phyloP scores from a whole-genome alignment of 2,797 vertebrate species.

The Cyclura pinguis region DNA sequence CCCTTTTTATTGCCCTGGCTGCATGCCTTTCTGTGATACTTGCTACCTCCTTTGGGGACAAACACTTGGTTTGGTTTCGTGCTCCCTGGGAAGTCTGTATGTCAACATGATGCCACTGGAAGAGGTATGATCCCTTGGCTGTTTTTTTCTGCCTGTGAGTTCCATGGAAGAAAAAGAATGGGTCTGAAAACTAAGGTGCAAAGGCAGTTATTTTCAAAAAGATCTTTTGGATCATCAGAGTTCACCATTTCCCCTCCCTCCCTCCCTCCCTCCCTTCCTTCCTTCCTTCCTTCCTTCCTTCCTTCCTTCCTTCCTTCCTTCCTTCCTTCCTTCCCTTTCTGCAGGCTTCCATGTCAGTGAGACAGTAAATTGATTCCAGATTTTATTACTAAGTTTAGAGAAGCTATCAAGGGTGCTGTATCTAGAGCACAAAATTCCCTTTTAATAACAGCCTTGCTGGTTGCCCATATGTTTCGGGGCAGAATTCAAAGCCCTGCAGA shows the following conservation, averaged over 20 bases:
- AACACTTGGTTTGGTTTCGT: slow-evolving; percentile 60
- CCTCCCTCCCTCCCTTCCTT: not conserved
- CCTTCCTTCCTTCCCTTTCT: not conserved
- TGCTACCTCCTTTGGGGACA: slow-evolving; percentile 58
- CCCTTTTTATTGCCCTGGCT: slow-evolving; percentile 43
- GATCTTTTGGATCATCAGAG: not conserved
- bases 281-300: not conserved
- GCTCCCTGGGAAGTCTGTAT: slow-evolving; percentile 26
- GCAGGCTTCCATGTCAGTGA: not conserved
- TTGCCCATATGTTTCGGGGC: too few relatives aligned
- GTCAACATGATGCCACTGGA: slow-evolving; percentile 34
- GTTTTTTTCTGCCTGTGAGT: not conserved
- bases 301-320: not conserved
- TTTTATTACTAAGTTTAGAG: not conserved
- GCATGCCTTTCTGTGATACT: slow-evolving; percentile 50
- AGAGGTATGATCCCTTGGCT: not conserved
- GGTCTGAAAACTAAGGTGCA: not conserved
- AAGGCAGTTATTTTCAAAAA: too few relatives aligned
- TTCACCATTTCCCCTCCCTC: not conserved
- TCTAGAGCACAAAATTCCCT: too few relatives aligned
- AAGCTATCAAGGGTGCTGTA: too few relatives aligned
- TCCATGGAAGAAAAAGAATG: slow-evolving; percentile 31
- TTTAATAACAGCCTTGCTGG: too few relatives aligned
- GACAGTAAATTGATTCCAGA: not conserved
- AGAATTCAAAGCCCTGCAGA: too few relatives aligned